Evolutionary conservation across 2,888 invertebrate genomes (phyloP).

Genomic region (Vanessa cardui): DNA sequence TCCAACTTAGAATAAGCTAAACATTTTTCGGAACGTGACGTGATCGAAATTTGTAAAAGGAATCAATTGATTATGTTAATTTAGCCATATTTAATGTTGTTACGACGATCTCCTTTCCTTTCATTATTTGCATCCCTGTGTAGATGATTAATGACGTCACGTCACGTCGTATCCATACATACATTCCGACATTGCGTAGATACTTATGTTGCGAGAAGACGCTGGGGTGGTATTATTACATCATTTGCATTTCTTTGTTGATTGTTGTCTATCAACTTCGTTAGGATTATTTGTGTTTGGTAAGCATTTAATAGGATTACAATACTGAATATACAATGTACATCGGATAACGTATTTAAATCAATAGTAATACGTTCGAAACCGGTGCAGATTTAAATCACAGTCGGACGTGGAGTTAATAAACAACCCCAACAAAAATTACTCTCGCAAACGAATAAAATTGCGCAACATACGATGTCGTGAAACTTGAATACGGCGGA

Average conservation of each 20-base stretch:
- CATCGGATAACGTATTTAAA: neutral
- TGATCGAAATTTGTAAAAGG: conserved; percentile 38
- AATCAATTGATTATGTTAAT: conserved; percentile 38
- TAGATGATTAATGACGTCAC: conserved; percentile 28
- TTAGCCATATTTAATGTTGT: conserved; percentile 23
- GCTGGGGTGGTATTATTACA: conserved; percentile 26
- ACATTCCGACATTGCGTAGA: conserved; percentile 20
- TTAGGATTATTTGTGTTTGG: conserved; percentile 22
- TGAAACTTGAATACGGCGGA: conserved; percentile 41
- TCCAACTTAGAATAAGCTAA: conserved; percentile 45
- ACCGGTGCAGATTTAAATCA: conserved; percentile 28
- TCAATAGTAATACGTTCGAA: neutral
- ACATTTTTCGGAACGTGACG: conserved; percentile 46
- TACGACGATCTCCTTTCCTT: conserved; percentile 7
- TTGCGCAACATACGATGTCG: conserved; percentile 37
- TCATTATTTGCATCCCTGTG: conserved; percentile 2
- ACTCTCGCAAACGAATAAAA: conserved; percentile 38
- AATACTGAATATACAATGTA: conserved; percentile 12
- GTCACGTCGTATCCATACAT: conserved; percentile 5
- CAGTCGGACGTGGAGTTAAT: conserved; percentile 33
- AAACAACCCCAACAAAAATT: conserved; percentile 37
- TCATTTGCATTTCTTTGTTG: conserved; percentile 32
- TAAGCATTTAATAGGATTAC: conserved; percentile 14
- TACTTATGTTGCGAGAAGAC: conserved; percentile 24
- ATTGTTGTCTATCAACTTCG: conserved; percentile 31